phyloP scores from a whole-genome alignment of 2,113 vertebrate genomes.

The Pristiophorus japonicus region DNA sequence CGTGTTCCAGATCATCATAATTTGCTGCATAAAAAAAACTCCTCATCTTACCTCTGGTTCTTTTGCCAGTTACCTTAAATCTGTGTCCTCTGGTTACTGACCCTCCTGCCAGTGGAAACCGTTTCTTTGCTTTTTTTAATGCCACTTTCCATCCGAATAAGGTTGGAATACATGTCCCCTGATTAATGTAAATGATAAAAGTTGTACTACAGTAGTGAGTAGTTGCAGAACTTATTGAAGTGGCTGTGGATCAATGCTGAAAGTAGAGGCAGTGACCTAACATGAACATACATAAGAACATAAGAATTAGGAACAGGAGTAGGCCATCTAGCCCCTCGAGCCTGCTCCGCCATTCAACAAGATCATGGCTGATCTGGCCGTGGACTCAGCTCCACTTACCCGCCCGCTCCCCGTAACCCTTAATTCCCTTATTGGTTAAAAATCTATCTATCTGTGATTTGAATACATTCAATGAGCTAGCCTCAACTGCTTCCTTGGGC shows the following conservation, averaged over 20 bases:
- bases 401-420: too few relatives aligned
- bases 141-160: neutral
- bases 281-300: too few relatives aligned
- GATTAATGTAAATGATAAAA: neutral
- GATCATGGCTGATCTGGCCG: too few relatives aligned
- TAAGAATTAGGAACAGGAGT: too few relatives aligned
- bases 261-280: neutral
- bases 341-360: too few relatives aligned
- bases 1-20: neutral
- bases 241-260: neutral
- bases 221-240: neutral
- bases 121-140: neutral
- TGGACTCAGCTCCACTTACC: too few relatives aligned
- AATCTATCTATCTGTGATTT: too few relatives aligned
- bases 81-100: neutral
- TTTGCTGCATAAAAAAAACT: neutral
- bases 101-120: neutral
- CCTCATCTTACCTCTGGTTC: neutral
- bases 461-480: too few relatives aligned
- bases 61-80: neutral
- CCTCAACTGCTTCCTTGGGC: too few relatives aligned
- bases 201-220: neutral
- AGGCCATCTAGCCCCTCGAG: too few relatives aligned
- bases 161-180: neutral
- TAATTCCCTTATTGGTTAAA: too few relatives aligned